Base-by-base conservation (phyloP, 2,888 invertebrate species). In the Clusia tigrina region DNA sequence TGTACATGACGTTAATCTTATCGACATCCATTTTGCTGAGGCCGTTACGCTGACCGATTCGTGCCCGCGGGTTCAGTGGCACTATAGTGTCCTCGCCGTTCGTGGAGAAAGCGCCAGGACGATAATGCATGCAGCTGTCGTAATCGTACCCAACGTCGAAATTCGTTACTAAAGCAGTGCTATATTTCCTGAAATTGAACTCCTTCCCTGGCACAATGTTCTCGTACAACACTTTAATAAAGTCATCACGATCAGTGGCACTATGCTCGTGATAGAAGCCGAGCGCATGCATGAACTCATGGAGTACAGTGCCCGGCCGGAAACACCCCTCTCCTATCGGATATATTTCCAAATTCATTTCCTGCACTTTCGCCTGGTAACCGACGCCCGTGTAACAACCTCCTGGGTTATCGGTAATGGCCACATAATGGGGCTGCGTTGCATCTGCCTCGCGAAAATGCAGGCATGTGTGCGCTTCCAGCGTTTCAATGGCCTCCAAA, bases 191-290 rank as follows among this genome's bases (percentile, higher is more conserved):
- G 81, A 93, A 93, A 82, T 93, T 93, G 56, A 84, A 85, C 74
- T 89, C 87, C 52, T 88, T 86, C 15, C 90, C 92, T 86, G 81
- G 68, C 78, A 83, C 46, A 23, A 83, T 80, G 46, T 83, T 82
- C 1, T 80, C 78, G 12, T 71, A 67, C 2, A 86, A 78, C 20
- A 93, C 87, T 1, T 76, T 79, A 0, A 91, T 89, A 71, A 85
- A 90, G 57, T 88, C 85, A 74, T 93, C 92, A 0, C 93, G 85
- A 71, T 93, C 90, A 1, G 86, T 86, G 1, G 92, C 87, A 72
- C 90, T 92, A 80, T 94, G 93, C 73, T 93, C 91, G 78, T 94
- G 93, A 79, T 90, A 86, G 81, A 93, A 93, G 1, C 93, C 93
- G 6, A 90, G 74, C 0, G 90, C 90, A 76, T 94, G 93, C 84